Base-by-base conservation (phyloP, 2,797 vertebrate genomes). In the Typhlichthys eigenmanni region DNA sequence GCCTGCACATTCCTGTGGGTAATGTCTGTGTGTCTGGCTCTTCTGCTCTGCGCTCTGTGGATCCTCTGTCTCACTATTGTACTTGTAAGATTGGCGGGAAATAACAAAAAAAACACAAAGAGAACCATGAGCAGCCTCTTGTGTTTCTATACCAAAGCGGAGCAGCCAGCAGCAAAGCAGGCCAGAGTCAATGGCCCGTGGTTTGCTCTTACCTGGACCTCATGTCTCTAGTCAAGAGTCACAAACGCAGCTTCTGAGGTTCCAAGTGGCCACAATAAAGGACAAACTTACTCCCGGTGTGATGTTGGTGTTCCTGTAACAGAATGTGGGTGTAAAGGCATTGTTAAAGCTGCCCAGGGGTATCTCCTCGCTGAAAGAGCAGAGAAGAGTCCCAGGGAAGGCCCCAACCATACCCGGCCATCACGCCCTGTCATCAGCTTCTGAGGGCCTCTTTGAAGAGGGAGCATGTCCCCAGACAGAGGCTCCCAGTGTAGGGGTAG, bases 381-480 rank as follows among this genome's bases (percentile, higher is more conserved):
- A 77, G 80, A 79, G 67, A 61, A 72, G 66, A 66, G 81, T 80
- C 84, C 47, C 13, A 73, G 80, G 78, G 75, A 67, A 51, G 82
- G 74, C 75, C 68, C 68, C 69, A 78, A 81, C 85, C 24, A 24
- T 24, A 24, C 60, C 78, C 85, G 80, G 83, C 80, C 80, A 54
- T 87, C 86, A 87, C 69, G 79, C 80, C 81, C 82, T 90, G 88
- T 91, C 87, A 91, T 89, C 88, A 83, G 86, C 85, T 90, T 92
- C 87, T 92, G 92, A 91, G 84, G 58, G 80, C 55, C 75, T 64
- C 82, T 91, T 91, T 91, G 86, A 92, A 88, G 88, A 86, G 82
- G 75, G 74, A 75, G 78, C 71, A 79, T 79, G 80, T 87, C 79
- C 72, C 79, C 72, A 78, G 81, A 75, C 74, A 69, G 75, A 68